Evolutionary conservation across 2,113 vertebrate genomes (phyloP), one percentile per base, ranked within the genome.

Genomic region (Hoplias malabaricus): DNA sequence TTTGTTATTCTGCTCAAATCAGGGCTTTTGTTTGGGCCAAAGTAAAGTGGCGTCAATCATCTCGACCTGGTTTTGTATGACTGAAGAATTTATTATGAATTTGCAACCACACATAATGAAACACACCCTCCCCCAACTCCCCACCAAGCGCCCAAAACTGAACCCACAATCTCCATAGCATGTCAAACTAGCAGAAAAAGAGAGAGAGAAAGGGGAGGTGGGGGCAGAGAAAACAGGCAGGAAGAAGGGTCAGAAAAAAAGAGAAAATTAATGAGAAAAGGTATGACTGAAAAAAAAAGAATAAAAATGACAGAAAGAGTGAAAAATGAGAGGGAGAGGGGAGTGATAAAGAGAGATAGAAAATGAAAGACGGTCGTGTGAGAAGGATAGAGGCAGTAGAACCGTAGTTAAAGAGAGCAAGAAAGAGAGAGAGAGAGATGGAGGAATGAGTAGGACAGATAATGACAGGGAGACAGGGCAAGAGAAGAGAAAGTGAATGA

Each of bases 11-110:
- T 90, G 88, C 87, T 90, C 88, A 92, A 93, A 93, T 94, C 92
- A 90, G 88, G 82, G 86, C 89, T 92, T 93, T 94, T 94, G 92
- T 93, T 88, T 78, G 27, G 87, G 80, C 85, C 80, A 83, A 85
- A 89, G 86, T 88, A 93, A 93, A 94, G 92, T 92, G 90, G 89
- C 92, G 91, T 93, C 93, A 94, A 94, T 94, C 92, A 94, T 92
- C 89, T 91, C 89, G 82, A 89, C 90, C 91, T 82, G 84, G 81
- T 91, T 92, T 90, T 90, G 87, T 90, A 86, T 83, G 87, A 87
- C 83, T 85, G 85, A 89, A 84, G 92, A 90, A 92, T 93, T 92
- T 93, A 91, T 93, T 92, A 93, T 93, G 90, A 94, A 93, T 93
- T 93, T 93, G 88, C 90, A 91, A 85, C 82, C 81, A 86, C 86